Evolutionary conservation across 2,113 vertebrate genomes (phyloP).

Genomic region (Ptilorrhoa leucosticta): DNA sequence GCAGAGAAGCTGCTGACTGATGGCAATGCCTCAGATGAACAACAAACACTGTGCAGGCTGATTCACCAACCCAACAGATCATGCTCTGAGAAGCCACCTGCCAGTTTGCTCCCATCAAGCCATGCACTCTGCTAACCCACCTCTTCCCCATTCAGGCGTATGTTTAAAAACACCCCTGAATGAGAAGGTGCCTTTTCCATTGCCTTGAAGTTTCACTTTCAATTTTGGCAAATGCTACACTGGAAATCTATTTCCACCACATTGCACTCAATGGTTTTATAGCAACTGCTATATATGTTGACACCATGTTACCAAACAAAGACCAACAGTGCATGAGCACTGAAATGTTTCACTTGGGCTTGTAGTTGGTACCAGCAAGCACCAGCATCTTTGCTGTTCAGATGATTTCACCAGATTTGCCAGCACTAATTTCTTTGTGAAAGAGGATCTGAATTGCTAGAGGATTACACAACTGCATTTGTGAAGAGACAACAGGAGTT

Average conservation of each 20-base stretch:
- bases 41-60: neutral
- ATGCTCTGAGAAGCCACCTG: neutral
- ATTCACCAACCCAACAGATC: neutral
- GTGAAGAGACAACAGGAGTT: conserved; percentile 19
- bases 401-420: neutral
- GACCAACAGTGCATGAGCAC: neutral
- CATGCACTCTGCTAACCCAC: neutral
- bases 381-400: neutral
- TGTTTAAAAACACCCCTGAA: neutral
- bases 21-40: neutral
- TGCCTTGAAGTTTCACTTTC: neutral
- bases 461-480: neutral
- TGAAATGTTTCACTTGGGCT: neutral
- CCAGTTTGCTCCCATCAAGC: neutral
- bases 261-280: neutral
- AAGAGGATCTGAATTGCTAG: neutral
- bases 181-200: neutral
- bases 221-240: neutral
- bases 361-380: neutral
- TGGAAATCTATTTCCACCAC: neutral
- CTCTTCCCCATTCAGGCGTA: neutral
- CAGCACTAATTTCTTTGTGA: neutral
- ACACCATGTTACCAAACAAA: neutral
- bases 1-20: neutral
- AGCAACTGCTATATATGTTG: neutral